A percentile compares a stretch with the other conserved stretches of the same genome.
These are phyloP conservation scores for Streptopelia turtur DNA, from an alignment of 2,797 vertebrate genomes.

Conservation along the genomic window DNA sequence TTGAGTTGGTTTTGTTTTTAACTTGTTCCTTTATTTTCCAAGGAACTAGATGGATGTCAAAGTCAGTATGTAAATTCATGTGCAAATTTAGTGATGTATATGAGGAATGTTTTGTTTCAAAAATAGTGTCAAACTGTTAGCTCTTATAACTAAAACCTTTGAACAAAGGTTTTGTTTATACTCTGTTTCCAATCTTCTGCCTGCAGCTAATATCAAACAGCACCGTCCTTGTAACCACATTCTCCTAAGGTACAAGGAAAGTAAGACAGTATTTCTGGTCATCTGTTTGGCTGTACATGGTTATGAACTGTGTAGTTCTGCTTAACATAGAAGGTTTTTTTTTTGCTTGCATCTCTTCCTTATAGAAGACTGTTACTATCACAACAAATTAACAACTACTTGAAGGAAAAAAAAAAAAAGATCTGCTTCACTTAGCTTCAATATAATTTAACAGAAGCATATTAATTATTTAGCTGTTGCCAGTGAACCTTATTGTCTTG, in stretches of 20 bases:
- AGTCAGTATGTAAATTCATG: background rate
- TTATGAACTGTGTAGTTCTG: background rate
- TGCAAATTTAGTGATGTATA: background rate
- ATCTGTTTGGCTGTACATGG: background rate
- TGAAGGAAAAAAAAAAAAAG: background rate
- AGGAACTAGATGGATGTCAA: background rate
- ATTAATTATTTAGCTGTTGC: background rate
- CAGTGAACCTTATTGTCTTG: background rate
- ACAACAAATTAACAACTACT: background rate
- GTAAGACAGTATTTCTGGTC: background rate
- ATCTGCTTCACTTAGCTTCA: background rate
- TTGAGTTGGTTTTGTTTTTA: background rate
- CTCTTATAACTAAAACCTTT: background rate
- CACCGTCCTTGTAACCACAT: conserved; percentile 15
- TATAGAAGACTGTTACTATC: background rate
- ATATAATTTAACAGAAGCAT: background rate
- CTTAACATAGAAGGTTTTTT: background rate
- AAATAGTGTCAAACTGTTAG: background rate
- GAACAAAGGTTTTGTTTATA: background rate
- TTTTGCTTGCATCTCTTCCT: background rate
- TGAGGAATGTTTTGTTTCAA: background rate
- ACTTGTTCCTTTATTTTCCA: background rate
- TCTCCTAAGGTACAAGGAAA: conserved; percentile 33
- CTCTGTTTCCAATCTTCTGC: conserved; percentile 23
- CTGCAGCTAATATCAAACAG: conserved; percentile 17